Evolutionary conservation across 2,888 invertebrate species (phyloP).

Genomic region (Protophormia terraenovae): DNA sequence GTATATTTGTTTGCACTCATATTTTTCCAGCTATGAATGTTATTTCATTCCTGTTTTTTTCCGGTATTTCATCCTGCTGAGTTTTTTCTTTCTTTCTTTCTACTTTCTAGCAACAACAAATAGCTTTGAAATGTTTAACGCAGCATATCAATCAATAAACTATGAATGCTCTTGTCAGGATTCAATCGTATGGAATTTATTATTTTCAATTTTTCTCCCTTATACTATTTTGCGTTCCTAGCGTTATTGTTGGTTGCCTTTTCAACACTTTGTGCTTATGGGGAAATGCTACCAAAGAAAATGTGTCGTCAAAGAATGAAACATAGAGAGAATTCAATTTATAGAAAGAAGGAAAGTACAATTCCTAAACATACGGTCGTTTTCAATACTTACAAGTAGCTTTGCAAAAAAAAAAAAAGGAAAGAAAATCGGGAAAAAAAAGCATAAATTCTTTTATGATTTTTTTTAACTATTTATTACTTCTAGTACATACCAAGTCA

Average conservation of each 20-base stretch:
- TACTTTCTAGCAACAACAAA: background rate
- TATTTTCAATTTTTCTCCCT: slow-evolving; percentile 55
- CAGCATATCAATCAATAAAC: slow-evolving; percentile 66
- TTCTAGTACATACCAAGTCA: slow-evolving; percentile 46
- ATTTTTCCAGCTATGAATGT: slow-evolving; percentile 2
- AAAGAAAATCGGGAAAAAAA: too few species aligned
- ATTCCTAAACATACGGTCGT: slow-evolving; percentile 17
- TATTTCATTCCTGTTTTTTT: slow-evolving; percentile 28
- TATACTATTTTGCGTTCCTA: slow-evolving; percentile 27
- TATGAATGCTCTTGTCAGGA: slow-evolving; percentile 64
- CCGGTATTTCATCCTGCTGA: background rate
- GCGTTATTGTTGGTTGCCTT: slow-evolving; percentile 22
- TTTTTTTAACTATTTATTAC: slow-evolving; percentile 24
- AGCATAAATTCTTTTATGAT: slow-evolving; percentile 58
- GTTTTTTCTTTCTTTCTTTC: background rate
- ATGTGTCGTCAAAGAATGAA: slow-evolving; percentile 17
- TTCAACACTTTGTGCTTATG: slow-evolving; percentile 9
- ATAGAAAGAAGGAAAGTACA: background rate
- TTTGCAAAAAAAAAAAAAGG: slow-evolving; percentile 29
- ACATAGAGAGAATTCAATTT: slow-evolving; percentile 15
- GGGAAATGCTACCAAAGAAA: slow-evolving; percentile 4
- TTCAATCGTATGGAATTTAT: slow-evolving; percentile 67
- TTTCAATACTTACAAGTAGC: slow-evolving; percentile 37
- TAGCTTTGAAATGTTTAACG: slow-evolving; percentile 55
- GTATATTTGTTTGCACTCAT: background rate